Evolutionary conservation across 2,113 vertebrate species (phyloP), one percentile per base, ranked within the genome.

Genomic region (Perca schrenkii): DNA sequence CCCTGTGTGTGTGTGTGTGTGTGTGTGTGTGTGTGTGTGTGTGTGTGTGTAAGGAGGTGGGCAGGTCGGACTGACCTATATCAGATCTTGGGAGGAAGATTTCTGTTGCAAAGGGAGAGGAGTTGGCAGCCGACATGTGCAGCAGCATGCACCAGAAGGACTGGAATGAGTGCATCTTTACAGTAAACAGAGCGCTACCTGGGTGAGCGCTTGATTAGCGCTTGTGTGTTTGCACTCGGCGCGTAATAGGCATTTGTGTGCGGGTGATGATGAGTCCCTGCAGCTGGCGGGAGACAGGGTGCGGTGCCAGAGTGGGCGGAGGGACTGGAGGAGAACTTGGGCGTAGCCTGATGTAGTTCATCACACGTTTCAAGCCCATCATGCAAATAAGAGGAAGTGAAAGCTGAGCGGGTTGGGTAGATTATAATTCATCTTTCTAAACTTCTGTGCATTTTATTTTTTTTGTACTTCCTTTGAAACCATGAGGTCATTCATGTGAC

Each of bases 321-420:
- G 22, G 58, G 61, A 63, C 53, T 43, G 80, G 71, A 46, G 69
- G 22, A 75, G 17, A 71, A 80, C 43, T 69, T n/a, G 63, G 61
- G 77, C 2, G 16, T 31, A 57, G 60, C 40, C 79, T 49, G 40
- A 50, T 47, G 61, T 46, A 50, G 60, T 25, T 80, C 14, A 60
- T 43, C 53, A 70, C 46, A 65, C 34, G n/a, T 74, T 61, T 57
- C 21, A 22, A 70, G 40, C 36, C 12, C 53, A 74, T 76, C 14
- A 69, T 79, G 61, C 58, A 65, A 91, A 89, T 14, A 83, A 43
- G 80, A 87, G 90, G 93, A 94, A 93, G 88, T 92, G 79, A 90
- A 86, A 82, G 69, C 10, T 69, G 79, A 64, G 80, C 79, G 80
- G 79, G 74, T 34, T 71, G 69, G 79, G 72, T 8, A 13, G 15